phyloP scores from a whole-genome alignment of 2,888 invertebrate genomes.

The Seira sanloemensis region DNA sequence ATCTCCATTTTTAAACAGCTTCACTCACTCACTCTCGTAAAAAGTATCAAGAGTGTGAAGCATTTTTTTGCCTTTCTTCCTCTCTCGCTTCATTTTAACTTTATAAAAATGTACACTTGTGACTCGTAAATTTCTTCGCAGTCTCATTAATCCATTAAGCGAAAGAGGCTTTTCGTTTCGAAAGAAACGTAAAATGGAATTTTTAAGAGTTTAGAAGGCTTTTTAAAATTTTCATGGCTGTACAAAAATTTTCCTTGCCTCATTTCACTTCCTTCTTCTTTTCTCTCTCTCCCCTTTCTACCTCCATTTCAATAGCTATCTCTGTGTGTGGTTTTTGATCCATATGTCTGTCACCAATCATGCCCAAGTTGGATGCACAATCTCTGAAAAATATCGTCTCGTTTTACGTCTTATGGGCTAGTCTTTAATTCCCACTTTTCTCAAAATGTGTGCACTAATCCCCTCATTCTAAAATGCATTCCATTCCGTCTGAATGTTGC shows the following conservation, averaged over 20 bases:
- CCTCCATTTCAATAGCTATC: constrained; percentile 6
- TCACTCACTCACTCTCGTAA: constrained; percentile 59
- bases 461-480: too few relatives aligned
- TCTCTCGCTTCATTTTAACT: too few relatives aligned
- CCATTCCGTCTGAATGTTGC: too few relatives aligned
- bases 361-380: too few relatives aligned
- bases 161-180: constrained; percentile 53
- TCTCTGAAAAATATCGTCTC: too few relatives aligned
- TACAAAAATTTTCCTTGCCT: constrained; percentile 35
- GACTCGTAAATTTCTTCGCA: constrained; percentile 72
- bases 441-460: too few relatives aligned
- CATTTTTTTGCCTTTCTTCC: too few relatives aligned
- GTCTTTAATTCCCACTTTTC: too few relatives aligned
- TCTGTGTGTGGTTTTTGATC: constrained; percentile 54
- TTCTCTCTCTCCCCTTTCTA: constrained; percentile 6
- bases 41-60: too few relatives aligned
- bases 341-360: constrained; percentile 72
- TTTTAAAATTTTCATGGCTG: constrained; percentile 57
- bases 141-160: constrained; percentile 67
- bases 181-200: constrained; percentile 31
- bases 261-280: constrained; percentile 44
- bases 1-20: constrained; percentile 56
- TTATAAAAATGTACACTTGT: constrained; percentile 71
- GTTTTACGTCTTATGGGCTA: too few relatives aligned
- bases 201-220: constrained; percentile 31